phyloP scores from a whole-genome alignment of 2,113 vertebrate genomes.

The Asarcornis scutulata region DNA sequence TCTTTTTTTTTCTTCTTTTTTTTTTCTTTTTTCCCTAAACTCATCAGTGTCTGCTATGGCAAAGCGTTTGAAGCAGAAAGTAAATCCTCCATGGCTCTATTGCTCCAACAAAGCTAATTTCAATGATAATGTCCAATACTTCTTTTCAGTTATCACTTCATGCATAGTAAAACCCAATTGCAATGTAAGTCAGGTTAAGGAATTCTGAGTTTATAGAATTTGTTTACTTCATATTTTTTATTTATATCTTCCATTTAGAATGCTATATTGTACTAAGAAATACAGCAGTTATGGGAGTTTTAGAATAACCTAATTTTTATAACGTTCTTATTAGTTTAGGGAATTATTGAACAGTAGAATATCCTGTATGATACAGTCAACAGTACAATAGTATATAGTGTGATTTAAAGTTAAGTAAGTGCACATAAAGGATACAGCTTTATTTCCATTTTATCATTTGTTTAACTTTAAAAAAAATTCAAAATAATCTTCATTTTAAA shows the following conservation, averaged over 20 bases:
- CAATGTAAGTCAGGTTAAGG: background rate
- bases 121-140: background rate
- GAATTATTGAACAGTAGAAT: background rate
- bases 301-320: background rate
- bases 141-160: background rate
- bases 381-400: background rate
- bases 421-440: background rate
- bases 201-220: background rate
- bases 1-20: too few species aligned
- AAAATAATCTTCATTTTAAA: background rate
- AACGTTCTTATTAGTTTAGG: background rate
- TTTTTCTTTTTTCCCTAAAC: background rate
- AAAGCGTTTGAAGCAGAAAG: background rate
- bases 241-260: constrained; percentile 5
- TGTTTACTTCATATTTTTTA: background rate
- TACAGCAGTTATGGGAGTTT: background rate
- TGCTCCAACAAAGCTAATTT: constrained; percentile 11
- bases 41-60: background rate
- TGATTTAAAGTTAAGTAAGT: background rate
- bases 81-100: background rate
- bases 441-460: background rate
- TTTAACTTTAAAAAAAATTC: constrained; percentile 3
- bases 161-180: background rate
- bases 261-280: background rate
- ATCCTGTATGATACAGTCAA: background rate